Evolutionary conservation across 2,113 vertebrate species (phyloP).

Genomic region (Cairina moschata): DNA sequence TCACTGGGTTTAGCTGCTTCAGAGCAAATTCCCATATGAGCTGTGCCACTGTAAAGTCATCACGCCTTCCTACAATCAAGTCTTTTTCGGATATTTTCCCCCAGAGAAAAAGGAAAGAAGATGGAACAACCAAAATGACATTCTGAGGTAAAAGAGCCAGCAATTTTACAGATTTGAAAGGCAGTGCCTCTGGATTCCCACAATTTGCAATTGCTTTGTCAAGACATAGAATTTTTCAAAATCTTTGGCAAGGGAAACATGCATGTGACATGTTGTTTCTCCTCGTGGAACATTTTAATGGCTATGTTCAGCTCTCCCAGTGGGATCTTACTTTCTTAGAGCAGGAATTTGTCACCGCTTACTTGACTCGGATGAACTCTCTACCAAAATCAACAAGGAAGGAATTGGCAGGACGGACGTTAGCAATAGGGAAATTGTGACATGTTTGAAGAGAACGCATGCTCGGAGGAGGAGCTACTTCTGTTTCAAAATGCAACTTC

Average conservation of each 20-base stretch:
- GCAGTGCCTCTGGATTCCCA: neutral
- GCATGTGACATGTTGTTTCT: neutral
- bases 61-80: accelerated
- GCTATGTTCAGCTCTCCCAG: neutral
- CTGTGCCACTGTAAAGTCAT: neutral
- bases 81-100: neutral
- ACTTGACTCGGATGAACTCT: neutral
- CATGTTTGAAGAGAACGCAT: accelerated
- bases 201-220: neutral
- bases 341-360: neutral
- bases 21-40: neutral
- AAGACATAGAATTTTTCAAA: neutral
- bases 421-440: neutral
- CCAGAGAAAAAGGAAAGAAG: neutral
- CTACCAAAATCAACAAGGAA: neutral
- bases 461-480: neutral
- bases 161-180: neutral
- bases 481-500: neutral
- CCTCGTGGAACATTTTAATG: neutral
- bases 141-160: neutral
- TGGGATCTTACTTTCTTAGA: neutral
- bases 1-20: neutral
- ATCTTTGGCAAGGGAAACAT: neutral
- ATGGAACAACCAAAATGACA: neutral
- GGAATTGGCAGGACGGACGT: neutral